A percentile compares a stretch with the other conserved stretches of the same genome.
Conservation (phyloP, 2,888 invertebrate species). For the Meiosimyza decipiens region DNA sequence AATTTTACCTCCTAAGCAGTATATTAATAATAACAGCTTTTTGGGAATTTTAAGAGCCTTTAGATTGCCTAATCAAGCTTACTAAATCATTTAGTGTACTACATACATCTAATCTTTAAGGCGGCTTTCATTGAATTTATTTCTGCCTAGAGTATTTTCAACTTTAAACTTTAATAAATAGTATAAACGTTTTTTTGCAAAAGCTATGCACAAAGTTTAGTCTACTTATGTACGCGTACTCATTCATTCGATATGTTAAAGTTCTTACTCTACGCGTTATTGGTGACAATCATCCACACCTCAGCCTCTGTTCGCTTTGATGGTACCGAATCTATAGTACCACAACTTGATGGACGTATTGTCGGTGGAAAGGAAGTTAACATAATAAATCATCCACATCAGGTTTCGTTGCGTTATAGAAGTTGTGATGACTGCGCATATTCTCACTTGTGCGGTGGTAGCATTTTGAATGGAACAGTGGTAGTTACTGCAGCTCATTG, state of each 20-base stretch:
- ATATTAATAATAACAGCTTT: no score
- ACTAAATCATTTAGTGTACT: no score
- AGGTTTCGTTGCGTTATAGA: conserved; percentile 54
- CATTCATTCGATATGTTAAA: no score
- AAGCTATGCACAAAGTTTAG: no score
- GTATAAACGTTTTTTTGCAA: not conserved
- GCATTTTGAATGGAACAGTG: conserved; percentile 44
- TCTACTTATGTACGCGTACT: no score
- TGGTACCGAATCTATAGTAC: not conserved
- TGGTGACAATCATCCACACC: not conserved
- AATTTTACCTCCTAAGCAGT: no score
- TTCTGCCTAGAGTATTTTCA: no score
- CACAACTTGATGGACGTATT: conserved; percentile 48
- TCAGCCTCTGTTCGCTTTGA: not conserved
- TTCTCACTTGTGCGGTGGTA: conserved; percentile 48
- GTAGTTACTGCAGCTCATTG: conserved; percentile 61
- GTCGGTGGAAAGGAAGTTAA: conserved; percentile 53
- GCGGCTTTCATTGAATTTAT: no score
- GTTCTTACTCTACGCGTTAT: no score
- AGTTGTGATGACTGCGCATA: conserved; percentile 42
- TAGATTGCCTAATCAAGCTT: no score
- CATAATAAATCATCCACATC: conserved; percentile 49
- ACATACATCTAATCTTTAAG: no score
- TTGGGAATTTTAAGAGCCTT: no score
- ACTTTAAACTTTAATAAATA: not conserved